A percentile compares a stretch with the other conserved stretches of the same genome.
phyloP scores from a whole-genome alignment of 2,888 invertebrate genomes.

The Pristionchus japonicus region DNA sequence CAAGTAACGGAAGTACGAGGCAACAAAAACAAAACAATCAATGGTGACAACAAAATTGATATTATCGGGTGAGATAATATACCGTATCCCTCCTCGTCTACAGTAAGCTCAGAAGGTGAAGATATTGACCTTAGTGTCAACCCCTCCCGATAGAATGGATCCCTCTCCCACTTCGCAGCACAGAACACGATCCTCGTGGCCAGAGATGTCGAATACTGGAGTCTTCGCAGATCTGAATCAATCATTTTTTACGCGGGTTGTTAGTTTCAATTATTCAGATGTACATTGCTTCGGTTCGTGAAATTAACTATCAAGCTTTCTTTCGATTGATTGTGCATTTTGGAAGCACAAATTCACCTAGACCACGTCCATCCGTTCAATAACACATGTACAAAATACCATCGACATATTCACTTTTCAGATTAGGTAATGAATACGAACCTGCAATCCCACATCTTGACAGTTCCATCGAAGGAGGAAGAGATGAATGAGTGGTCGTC shows the following conservation, averaged over 20 bases:
- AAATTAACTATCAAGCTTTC: background rate
- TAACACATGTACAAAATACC: background rate
- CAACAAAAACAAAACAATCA: conserved; percentile 25
- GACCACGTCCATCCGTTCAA: background rate
- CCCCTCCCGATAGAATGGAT: conserved; percentile 88
- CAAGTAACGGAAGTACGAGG: background rate
- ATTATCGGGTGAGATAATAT: background rate
- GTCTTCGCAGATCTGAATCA: conserved; percentile 84
- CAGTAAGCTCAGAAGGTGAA: conserved; percentile 62
- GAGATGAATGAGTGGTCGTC: conserved; percentile 90
- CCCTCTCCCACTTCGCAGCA: conserved; percentile 76
- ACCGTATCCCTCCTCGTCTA: background rate
- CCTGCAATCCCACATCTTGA: conserved; percentile 93
- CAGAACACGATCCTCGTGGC: conserved; percentile 91
- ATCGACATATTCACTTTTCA: background rate
- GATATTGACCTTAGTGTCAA: conserved; percentile 89
- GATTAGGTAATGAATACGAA: conserved; percentile 47
- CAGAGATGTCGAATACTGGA: conserved; percentile 90
- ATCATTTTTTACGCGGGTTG: too few relatives aligned
- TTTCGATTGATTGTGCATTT: too few relatives aligned
- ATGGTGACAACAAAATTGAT: conserved; percentile 1
- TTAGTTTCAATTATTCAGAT: background rate
- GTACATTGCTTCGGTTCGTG: background rate
- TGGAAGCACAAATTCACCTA: background rate
- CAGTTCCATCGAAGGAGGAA: conserved; percentile 89